Conservation (phyloP, 2,797 vertebrate species). For the Leptatherina wallacei region DNA sequence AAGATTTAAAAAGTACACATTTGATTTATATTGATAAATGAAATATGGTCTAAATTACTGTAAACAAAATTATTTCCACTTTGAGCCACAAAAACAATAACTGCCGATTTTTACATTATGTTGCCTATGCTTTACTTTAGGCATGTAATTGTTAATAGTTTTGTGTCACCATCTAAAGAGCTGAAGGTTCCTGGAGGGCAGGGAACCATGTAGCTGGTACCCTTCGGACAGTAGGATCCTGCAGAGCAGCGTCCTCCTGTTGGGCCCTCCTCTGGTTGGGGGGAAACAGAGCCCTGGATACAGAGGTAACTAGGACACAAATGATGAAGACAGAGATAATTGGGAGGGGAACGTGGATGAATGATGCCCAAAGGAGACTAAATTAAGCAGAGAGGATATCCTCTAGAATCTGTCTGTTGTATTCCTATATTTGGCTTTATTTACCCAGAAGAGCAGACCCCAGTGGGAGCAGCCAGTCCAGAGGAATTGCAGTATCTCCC, state of each 20-base stretch:
- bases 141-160: constrained; percentile 19
- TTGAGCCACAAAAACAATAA: constrained; percentile 1
- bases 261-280: constrained; percentile 74
- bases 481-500: constrained; percentile 83
- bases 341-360: constrained; percentile 14
- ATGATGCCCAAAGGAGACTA: constrained; percentile 37
- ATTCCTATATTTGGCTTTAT: constrained; percentile 24
- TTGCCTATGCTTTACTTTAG: neutral
- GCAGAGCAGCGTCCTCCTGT: constrained; percentile 79
- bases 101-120: too few species aligned
- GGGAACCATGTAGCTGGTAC: constrained; percentile 76
- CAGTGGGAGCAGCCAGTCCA: constrained; percentile 78
- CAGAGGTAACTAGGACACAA: constrained; percentile 79
- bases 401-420: constrained; percentile 24
- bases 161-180: constrained; percentile 74
- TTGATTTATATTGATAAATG: neutral
- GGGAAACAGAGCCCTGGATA: constrained; percentile 73
- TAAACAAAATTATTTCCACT: neutral
- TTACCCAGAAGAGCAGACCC: constrained; percentile 84
- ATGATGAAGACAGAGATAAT: constrained; percentile 31
- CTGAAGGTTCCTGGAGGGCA: constrained; percentile 83
- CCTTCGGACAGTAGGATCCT: constrained; percentile 83
- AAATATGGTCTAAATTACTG: neutral
- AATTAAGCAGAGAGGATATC: constrained; percentile 27
- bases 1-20: constrained; percentile 2